Evolutionary conservation across 2,797 vertebrate genomes (phyloP).

Genomic region (Pangasius sanitwongsei): DNA sequence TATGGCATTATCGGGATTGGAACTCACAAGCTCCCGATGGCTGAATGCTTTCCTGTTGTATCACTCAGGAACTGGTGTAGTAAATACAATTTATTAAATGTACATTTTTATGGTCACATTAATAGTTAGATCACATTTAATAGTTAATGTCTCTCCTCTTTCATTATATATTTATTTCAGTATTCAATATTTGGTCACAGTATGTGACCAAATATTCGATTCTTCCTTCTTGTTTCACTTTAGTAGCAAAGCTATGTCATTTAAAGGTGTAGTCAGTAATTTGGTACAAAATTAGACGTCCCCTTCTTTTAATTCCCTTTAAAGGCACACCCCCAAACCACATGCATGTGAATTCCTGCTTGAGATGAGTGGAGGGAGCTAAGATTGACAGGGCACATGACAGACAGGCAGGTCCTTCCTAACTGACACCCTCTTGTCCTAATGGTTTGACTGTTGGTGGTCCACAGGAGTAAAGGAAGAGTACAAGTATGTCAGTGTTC

Average conservation of each 20-base stretch:
- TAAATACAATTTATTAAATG: not conserved
- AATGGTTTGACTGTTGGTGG: not conserved
- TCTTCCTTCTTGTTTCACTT: not conserved
- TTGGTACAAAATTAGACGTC: not conserved
- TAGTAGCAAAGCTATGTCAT: not conserved
- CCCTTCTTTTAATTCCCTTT: not conserved
- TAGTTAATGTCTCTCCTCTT: not conserved
- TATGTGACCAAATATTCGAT: not conserved
- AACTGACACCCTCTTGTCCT: not conserved
- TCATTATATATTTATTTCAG: too few relatives aligned
- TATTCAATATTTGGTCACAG: too few relatives aligned
- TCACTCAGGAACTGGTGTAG: not conserved
- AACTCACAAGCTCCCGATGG: not conserved
- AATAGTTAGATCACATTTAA: not conserved
- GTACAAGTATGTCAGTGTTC: conserved; percentile 1
- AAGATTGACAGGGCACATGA: not conserved
- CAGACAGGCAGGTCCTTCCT: not conserved
- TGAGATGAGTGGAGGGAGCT: not conserved
- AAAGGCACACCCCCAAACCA: not conserved
- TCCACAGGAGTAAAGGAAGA: not conserved
- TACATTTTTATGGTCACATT: not conserved
- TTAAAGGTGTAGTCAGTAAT: conserved; percentile 16
- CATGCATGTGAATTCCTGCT: not conserved
- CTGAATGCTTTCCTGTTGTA: not conserved
- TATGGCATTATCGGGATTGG: not conserved